A percentile compares a stretch with the other conserved stretches of the same genome.
Conservation (phyloP, 2,113 vertebrate species). For the Daubentonia madagascariensis region DNA sequence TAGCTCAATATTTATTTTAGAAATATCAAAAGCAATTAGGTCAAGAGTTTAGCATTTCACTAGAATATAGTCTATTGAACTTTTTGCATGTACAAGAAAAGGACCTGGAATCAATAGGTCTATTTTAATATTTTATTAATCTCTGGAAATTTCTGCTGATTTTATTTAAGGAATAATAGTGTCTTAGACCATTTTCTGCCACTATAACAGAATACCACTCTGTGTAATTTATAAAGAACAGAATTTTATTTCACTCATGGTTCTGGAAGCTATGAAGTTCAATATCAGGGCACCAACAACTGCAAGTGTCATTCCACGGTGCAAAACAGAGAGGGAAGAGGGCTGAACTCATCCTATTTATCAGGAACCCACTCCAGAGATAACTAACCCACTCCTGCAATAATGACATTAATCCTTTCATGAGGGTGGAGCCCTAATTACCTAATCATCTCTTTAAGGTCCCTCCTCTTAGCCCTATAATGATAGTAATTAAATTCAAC, state of each 20-base stretch:
- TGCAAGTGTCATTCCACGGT: neutral
- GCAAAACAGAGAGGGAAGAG: neutral
- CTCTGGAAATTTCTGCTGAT: neutral
- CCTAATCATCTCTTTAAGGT: neutral
- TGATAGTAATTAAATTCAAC: neutral
- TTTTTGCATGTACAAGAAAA: neutral
- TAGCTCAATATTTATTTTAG: constrained; percentile 72
- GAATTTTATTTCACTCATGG: neutral
- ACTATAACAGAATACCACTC: neutral
- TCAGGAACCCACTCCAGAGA: neutral
- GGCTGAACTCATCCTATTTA: neutral
- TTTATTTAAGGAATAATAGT: neutral
- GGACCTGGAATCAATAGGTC: neutral
- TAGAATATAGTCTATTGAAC: constrained; percentile 44
- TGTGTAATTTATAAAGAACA: neutral
- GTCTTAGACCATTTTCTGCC: neutral
- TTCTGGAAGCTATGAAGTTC: neutral
- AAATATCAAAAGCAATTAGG: constrained; percentile 65
- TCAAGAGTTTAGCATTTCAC: constrained; percentile 59
- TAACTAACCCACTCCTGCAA: neutral
- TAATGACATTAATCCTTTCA: neutral
- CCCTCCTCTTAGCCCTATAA: too few relatives aligned
- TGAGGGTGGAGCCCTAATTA: neutral
- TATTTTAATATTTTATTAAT: neutral
- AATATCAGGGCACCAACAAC: neutral